These are phyloP conservation scores for Drosophila austrosaltans DNA, from an alignment of 2,888 invertebrate species.

Conservation along the genomic window DNA sequence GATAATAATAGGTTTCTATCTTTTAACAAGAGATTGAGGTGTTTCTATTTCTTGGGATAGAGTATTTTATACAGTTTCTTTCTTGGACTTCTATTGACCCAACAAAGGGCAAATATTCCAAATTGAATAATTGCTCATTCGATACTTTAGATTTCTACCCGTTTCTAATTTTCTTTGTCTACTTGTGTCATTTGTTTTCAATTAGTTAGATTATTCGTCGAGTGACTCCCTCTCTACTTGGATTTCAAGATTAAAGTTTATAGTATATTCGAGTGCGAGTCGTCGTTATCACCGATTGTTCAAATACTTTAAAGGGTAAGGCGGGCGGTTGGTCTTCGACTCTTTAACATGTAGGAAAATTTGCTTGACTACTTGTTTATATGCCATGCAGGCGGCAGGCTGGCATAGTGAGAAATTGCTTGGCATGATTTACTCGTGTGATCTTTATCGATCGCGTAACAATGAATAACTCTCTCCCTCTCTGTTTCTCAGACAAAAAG, in stretches of 20 bases:
- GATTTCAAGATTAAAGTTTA: background rate
- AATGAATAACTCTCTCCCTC: slow-evolving; percentile 56
- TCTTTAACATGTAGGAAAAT: slow-evolving; percentile 55
- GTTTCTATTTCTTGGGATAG: no score
- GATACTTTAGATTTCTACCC: no score
- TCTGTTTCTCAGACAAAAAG: slow-evolving; percentile 65
- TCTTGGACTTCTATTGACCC: no score
- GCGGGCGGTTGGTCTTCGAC: slow-evolving; percentile 19
- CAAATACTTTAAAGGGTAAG: slow-evolving; percentile 24
- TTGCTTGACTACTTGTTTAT: slow-evolving; percentile 77
- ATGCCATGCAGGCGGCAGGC: slow-evolving; percentile 59
- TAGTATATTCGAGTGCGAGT: background rate
- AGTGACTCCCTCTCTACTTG: background rate
- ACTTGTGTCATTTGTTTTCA: no score
- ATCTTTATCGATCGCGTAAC: slow-evolving; percentile 66
- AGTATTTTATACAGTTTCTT: no score
- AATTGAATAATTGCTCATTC: no score
- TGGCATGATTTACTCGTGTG: slow-evolving; percentile 71
- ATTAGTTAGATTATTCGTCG: no score
- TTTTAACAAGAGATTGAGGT: no score
- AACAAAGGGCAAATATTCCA: no score
- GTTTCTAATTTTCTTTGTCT: no score
- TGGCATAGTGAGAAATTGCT: slow-evolving; percentile 21
- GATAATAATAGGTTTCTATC: no score
- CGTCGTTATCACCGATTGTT: slow-evolving; percentile 19